Evolutionary conservation across 1,140 invertebrate species (phyloP).

Genomic region (Euura lappo): DNA sequence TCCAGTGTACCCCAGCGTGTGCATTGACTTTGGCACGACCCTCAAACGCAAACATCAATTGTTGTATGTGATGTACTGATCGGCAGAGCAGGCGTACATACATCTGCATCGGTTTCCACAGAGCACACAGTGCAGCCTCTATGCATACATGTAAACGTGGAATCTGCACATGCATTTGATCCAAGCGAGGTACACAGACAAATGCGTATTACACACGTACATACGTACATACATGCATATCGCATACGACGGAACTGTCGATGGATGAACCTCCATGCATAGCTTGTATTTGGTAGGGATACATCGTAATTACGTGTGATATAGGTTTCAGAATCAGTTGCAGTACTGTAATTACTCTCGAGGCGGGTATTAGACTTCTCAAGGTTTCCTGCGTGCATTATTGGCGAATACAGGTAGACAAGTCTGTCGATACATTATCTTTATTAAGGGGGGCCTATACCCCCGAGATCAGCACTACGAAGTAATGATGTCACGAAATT

Average conservation of each 20-base stretch:
- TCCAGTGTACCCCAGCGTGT: not conserved
- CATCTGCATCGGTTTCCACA: too few species aligned
- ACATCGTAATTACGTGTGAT: not conserved
- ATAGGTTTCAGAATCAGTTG: not conserved
- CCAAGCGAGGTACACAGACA: too few species aligned
- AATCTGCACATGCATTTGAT: too few species aligned
- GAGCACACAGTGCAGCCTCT: too few species aligned
- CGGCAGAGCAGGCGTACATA: not conserved
- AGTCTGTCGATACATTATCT: too few species aligned
- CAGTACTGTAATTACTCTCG: not conserved
- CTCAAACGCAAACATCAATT: not conserved
- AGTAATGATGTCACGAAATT: too few species aligned
- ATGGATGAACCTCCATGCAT: not conserved
- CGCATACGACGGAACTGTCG: too few species aligned
- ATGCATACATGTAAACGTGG: too few species aligned
- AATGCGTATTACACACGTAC: not conserved
- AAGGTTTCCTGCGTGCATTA: too few species aligned
- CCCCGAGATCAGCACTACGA: too few species aligned
- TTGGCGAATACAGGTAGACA: too few species aligned
- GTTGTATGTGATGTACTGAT: not conserved
- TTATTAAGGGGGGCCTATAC: too few species aligned
- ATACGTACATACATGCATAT: not conserved
- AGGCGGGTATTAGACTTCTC: not conserved
- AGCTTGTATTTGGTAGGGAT: not conserved
- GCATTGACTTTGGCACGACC: not conserved